These are phyloP conservation scores for Embiotoca jacksoni DNA, from an alignment of 2,113 vertebrate genomes.

Conservation along the genomic window DNA sequence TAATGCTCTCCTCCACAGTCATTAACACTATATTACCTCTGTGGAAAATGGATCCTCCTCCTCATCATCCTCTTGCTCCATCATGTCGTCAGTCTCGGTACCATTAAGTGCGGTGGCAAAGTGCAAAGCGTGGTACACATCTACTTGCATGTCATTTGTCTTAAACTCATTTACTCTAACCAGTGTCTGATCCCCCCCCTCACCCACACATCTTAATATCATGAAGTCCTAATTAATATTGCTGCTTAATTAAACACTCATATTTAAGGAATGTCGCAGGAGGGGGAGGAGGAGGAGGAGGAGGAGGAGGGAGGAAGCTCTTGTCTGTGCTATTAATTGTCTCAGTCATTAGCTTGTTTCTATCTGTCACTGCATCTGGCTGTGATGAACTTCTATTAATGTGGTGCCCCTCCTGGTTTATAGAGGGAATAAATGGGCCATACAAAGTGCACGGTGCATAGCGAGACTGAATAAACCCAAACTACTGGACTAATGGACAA, in stretches of 20 bases:
- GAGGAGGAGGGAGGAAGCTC: slow-evolving; percentile 25
- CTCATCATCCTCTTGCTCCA: slow-evolving; percentile 12
- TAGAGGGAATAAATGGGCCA: background rate
- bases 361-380: slow-evolving; percentile 46
- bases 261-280: slow-evolving; percentile 78
- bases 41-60: slow-evolving; percentile 29
- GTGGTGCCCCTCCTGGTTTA: slow-evolving; percentile 11
- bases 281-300: slow-evolving; percentile 35
- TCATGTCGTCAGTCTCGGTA: slow-evolving; percentile 15
- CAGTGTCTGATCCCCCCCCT: slow-evolving; percentile 32
- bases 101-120: slow-evolving; percentile 39
- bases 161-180: slow-evolving; percentile 79
- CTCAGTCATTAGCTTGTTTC: slow-evolving; percentile 63
- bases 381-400: slow-evolving; percentile 36
- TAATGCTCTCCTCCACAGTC: slow-evolving; percentile 5
- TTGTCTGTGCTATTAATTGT: slow-evolving; percentile 69
- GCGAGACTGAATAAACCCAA: background rate
- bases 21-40: slow-evolving; percentile 49
- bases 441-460: background rate
- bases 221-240: slow-evolving; percentile 81
- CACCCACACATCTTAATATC: slow-evolving; percentile 70
- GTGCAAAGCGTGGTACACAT: slow-evolving; percentile 8
- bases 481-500: background rate
- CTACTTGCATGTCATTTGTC: slow-evolving; percentile 64
- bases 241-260: slow-evolving; percentile 84